Base-by-base conservation (phyloP, 2,113 vertebrate genomes). In the Atractosteus spatula region DNA sequence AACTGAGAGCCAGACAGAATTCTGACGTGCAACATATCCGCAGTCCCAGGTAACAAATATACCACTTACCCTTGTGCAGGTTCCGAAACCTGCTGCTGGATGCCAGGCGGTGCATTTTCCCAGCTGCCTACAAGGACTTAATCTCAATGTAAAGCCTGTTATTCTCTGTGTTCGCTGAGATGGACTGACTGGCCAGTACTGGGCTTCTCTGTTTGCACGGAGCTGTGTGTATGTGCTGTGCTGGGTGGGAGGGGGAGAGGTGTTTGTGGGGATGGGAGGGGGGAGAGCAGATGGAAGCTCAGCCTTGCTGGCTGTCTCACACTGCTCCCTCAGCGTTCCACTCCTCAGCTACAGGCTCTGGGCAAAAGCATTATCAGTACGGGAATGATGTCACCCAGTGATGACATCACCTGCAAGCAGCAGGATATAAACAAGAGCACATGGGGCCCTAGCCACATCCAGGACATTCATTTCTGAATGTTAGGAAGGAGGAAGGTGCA, bases 271-370 rank as follows among this genome's bases (percentile, higher is more conserved):
- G 29, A 29, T 29, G 51, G 17, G 45, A 47, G 61, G 47, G 70
- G 41, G 16, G 29, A 57, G 65, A 73, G 55, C 72, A 73, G 72
- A 68, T 68, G 65, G 66, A 68, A 42, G 11, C 42, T 41, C 66
- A 51, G 72, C 45, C n/a, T 4, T 45, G 14, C 42, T 47, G 8
- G 13, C 41, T 73, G 17, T 44, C 41, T 17, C 64, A 5, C 45
- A 43, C 45, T 51, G n/a, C 16, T 17, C 44, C 44, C 11, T 13
- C 29, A 29, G 11, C 29, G 41, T 29, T 43, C 16, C 41, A 17
- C 29, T 57, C 4, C 54, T 10, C 12, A 17, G 8, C 41, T 11
- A 8, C 55, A 3, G 16, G 65, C 65, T 45, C 12, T 54, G 66
- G 47, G 66, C 47, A 68, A 44, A 42, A 54, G 43, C 14, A 8